phyloP scores from a whole-genome alignment of 2,888 invertebrate species.

The Diogma glabrata region DNA sequence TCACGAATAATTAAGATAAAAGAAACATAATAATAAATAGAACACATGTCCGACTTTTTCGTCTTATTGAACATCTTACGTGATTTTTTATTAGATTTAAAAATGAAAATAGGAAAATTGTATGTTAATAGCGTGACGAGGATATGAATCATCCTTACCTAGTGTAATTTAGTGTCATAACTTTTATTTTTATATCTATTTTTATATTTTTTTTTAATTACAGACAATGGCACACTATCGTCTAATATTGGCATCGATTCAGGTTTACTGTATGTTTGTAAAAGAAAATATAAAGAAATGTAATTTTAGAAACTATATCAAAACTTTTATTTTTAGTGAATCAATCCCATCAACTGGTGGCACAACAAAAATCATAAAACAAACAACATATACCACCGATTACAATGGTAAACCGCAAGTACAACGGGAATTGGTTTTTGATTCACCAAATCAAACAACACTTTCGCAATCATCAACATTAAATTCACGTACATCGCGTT shows the following conservation, averaged over 20 bases:
- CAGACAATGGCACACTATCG: conserved; percentile 16
- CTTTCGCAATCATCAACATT: conserved; percentile 4
- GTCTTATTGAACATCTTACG: too few species aligned
- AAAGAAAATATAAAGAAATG: neutral
- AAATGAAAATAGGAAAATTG: too few species aligned
- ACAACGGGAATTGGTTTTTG: conserved; percentile 20
- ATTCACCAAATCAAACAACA: conserved; percentile 15
- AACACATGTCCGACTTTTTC: too few species aligned
- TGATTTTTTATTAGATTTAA: too few species aligned
- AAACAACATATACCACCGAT: conserved; percentile 17
- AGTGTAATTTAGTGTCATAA: too few species aligned
- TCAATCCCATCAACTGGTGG: conserved; percentile 29
- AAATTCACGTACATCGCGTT: neutral
- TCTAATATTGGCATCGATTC: conserved; percentile 19
- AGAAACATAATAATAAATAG: too few species aligned
- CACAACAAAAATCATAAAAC: conserved; percentile 29
- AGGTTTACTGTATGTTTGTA: conserved; percentile 18
- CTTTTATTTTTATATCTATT: conserved; percentile 10
- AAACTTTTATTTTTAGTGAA: conserved; percentile 18
- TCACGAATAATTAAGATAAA: too few species aligned
- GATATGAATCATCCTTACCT: too few species aligned
- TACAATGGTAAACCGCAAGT: conserved; percentile 12
- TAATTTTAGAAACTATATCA: too few species aligned
- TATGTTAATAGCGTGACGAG: too few species aligned
- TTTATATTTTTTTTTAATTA: conserved; percentile 5